A percentile compares a stretch with the other conserved stretches of the same genome.
Conservation (phyloP, 2,888 invertebrate species). For the Leptarthrus brevirostris region DNA sequence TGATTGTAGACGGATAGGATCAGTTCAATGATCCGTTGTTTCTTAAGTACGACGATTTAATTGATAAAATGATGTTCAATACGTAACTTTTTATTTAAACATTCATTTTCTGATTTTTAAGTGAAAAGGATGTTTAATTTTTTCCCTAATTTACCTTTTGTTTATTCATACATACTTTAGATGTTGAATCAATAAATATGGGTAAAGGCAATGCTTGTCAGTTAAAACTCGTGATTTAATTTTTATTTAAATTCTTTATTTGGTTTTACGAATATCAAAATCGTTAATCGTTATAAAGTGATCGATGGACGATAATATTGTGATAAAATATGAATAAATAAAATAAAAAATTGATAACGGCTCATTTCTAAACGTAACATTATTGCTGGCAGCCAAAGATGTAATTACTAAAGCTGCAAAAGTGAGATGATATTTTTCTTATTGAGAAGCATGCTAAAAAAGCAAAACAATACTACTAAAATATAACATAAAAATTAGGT, state of each 20-base stretch:
- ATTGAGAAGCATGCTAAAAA: neutral
- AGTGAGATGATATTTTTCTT: neutral
- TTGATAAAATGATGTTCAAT: slow-evolving; percentile 11
- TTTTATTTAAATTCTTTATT: slow-evolving; percentile 15
- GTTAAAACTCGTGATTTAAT: neutral
- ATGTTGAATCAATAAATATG: no score
- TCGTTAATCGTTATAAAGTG: slow-evolving; percentile 17
- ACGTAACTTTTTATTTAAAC: neutral
- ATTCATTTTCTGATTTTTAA: no score
- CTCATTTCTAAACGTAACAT: neutral
- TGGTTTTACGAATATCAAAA: slow-evolving; percentile 23
- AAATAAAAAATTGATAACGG: neutral
- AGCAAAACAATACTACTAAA: neutral
- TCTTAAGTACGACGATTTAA: neutral
- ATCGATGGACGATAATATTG: slow-evolving; percentile 4
- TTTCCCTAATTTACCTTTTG: no score
- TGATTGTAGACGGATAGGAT: slow-evolving; percentile 15
- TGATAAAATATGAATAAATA: neutral
- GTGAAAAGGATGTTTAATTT: no score
- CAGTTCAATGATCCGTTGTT: slow-evolving; percentile 1
- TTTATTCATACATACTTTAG: no score
- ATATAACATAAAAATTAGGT: neutral
- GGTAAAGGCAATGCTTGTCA: no score
- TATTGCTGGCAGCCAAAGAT: neutral
- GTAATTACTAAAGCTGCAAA: neutral